Base-by-base conservation (phyloP, 2,113 vertebrate genomes). In the Delphinus delphis region DNA sequence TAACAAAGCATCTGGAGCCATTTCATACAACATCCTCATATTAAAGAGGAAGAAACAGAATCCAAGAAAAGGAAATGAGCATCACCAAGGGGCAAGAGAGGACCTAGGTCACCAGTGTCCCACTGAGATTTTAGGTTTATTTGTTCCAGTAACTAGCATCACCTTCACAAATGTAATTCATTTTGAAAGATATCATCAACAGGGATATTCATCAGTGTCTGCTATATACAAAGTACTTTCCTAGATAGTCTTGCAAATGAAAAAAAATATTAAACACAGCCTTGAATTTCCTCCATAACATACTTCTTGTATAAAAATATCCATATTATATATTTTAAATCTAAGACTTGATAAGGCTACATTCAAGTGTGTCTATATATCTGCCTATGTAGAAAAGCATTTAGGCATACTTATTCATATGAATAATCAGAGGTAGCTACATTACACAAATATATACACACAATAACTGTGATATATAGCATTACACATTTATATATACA, bases 291-390 rank as follows among this genome's bases (percentile, higher is more conserved):
- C 47, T 97, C 55, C n/a, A 90, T 85, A 70, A 65, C 41, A 58
- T 90, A 20, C 76, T 94, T 94, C 62, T 60, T 82, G 38, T 80
- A 65, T 28, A 96, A 95, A 97, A 97, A 87, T 93, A 94, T n/a
- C 50, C 70, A 89, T 44, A 70, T 31, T 90, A 26, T 25, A 81
- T 84, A 94, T 92, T 92, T 97, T 73, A 95, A 94, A 79, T 44
- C 84, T 60, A 81, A 53, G 88, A 67, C 18, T 95, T 96, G 70
- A 85, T 74, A 77, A 92, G 68, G 65, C 50, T 90, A 10, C 33
- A 74, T 53, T 18, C 31, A 91, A 81, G 13, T 65, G 25, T 90
- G 41, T 41, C n/a, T 80, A 8, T 38, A 55, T 58, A 73, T 90
- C 17, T 73, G 33, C 38, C 50, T 67, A 89, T 82, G 15, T 63